phyloP scores from a whole-genome alignment of 2,797 vertebrate genomes.

The Muscicapa striata region DNA sequence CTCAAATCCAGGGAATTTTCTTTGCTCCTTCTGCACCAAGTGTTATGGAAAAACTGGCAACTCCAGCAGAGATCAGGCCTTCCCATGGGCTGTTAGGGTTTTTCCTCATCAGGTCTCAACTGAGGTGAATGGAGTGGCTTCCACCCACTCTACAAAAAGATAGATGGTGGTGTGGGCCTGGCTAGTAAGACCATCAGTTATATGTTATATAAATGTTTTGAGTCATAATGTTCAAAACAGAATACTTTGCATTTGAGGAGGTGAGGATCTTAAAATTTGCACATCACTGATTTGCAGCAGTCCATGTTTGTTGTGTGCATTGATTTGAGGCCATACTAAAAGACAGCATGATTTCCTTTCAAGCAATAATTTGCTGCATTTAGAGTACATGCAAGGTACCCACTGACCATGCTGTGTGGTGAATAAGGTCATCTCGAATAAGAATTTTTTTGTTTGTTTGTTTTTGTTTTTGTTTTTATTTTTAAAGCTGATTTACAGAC shows the following conservation, averaged over 20 bases:
- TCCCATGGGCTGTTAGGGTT: not conserved
- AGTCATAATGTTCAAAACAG: not conserved
- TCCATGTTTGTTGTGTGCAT: not conserved
- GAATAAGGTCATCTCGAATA: not conserved
- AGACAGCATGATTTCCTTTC: not conserved
- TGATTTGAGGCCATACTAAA: not conserved
- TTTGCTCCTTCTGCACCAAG: not conserved
- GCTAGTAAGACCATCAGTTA: not conserved
- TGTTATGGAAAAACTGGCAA: not conserved
- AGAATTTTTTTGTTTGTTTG: not conserved
- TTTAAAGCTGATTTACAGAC: not conserved
- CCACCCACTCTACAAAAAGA: not conserved
- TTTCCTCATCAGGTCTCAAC: not conserved
- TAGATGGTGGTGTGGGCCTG: not conserved
- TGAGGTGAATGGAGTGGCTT: not conserved
- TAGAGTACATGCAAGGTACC: not conserved
- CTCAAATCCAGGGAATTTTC: not conserved
- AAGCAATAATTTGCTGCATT: not conserved
- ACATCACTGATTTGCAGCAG: not conserved
- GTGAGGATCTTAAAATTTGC: not conserved
- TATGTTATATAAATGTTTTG: not conserved
- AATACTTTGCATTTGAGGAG: not conserved
- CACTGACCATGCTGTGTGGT: not conserved
- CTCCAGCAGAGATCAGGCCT: not conserved
- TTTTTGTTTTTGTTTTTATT: not conserved